Evolutionary conservation across 1,140 invertebrate species (phyloP).

Genomic region (Helicoverpa armigera): DNA sequence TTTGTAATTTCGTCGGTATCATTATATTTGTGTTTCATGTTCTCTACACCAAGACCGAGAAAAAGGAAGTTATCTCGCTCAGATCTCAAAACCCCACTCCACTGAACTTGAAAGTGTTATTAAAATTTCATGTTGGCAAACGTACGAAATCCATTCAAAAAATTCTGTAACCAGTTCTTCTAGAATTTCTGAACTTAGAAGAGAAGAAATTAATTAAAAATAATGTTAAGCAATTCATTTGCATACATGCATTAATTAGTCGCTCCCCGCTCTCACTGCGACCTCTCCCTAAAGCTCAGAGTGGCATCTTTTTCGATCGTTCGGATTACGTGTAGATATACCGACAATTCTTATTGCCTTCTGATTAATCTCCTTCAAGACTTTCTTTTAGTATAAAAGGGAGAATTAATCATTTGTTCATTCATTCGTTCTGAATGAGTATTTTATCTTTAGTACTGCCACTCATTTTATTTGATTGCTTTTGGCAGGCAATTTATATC

Average conservation of each 20-base stretch:
- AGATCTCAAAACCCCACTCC: too few relatives aligned
- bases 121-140: too few relatives aligned
- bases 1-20: too few relatives aligned
- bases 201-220: not conserved
- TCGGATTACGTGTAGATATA: conserved; percentile 52
- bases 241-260: not conserved
- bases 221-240: too few relatives aligned
- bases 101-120: too few relatives aligned
- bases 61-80: too few relatives aligned
- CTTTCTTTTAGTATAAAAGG: conserved; percentile 16
- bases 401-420: conserved; percentile 27
- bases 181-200: not conserved
- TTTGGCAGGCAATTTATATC: not conserved
- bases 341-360: conserved; percentile 40
- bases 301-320: conserved; percentile 30
- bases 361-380: conserved; percentile 31
- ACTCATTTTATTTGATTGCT: not conserved
- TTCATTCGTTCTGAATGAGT: conserved; percentile 17
- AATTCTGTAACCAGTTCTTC: not conserved
- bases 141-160: too few relatives aligned
- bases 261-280: not conserved
- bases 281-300: conserved; percentile 3
- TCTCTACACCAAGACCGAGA: too few relatives aligned
- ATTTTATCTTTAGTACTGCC: conserved; percentile 19
- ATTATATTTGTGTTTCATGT: too few relatives aligned